A percentile compares a stretch with the other conserved stretches of the same genome.
These are phyloP conservation scores for Eulemur macaco DNA, from an alignment of 2,113 vertebrate genomes.

Conservation along the genomic window DNA sequence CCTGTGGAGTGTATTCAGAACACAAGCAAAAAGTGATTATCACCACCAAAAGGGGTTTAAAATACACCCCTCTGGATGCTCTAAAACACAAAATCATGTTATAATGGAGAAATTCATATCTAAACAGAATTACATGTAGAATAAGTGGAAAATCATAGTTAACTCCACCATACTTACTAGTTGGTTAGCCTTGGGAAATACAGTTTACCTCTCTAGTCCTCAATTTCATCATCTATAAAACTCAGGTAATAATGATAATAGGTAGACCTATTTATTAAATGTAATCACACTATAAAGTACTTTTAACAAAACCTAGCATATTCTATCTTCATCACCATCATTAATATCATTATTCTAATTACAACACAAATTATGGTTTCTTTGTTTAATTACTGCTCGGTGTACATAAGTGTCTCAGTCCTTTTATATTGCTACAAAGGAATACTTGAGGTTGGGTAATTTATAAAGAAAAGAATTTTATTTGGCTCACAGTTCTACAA, in stretches of 20 bases:
- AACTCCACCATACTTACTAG: not conserved
- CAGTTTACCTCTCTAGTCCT: not conserved
- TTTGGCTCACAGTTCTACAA: no score
- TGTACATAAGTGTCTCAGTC: not conserved
- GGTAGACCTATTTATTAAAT: not conserved
- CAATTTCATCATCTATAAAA: not conserved
- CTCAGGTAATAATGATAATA: not conserved
- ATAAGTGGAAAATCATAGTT: not conserved
- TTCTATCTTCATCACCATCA: not conserved
- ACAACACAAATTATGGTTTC: not conserved
- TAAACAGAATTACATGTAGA: not conserved
- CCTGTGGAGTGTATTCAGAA: not conserved
- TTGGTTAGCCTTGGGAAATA: not conserved
- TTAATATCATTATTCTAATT: not conserved
- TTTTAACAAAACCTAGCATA: not conserved
- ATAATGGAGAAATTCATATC: not conserved
- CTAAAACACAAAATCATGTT: not conserved
- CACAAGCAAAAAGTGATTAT: not conserved
- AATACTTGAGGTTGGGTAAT: no score
- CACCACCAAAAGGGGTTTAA: not conserved
- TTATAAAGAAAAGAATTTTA: no score
- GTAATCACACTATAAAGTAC: not conserved
- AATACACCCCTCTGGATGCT: not conserved
- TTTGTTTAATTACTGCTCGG: not conserved
- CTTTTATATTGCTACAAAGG: no score